Evolutionary conservation across 2,797 vertebrate genomes (phyloP).

Genomic region (Enteromius mattozi): DNA sequence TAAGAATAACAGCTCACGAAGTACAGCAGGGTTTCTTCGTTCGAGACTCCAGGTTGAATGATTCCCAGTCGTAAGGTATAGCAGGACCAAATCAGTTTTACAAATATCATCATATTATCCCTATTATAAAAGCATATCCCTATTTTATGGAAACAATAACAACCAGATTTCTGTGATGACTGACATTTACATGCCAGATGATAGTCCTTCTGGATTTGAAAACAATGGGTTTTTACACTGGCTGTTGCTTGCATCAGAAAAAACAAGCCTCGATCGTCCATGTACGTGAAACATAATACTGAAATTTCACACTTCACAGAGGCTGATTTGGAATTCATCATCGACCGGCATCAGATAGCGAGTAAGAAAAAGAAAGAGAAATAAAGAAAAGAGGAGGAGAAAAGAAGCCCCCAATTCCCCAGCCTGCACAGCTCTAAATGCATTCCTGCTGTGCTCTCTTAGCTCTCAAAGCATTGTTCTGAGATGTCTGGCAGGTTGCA

Average conservation of each 20-base stretch:
- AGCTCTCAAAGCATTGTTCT: slow-evolving; percentile 52
- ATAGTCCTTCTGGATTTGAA: background rate
- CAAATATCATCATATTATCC: background rate
- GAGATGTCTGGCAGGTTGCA: slow-evolving; percentile 47
- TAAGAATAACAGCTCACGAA: background rate
- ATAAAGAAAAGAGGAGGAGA: slow-evolving; percentile 3
- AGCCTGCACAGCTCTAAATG: slow-evolving; percentile 43
- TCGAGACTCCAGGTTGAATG: background rate
- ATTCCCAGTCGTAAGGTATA: background rate
- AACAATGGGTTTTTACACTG: slow-evolving; percentile 25
- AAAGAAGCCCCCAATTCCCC: slow-evolving; percentile 41
- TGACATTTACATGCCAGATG: slow-evolving; percentile 15
- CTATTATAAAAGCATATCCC: too few species aligned
- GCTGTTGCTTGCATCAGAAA: slow-evolving; percentile 38
- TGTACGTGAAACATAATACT: slow-evolving; percentile 30
- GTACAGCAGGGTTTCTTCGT: background rate
- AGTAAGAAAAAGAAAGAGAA: slow-evolving; percentile 27
- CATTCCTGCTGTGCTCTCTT: slow-evolving; percentile 39
- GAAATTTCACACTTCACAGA: slow-evolving; percentile 49
- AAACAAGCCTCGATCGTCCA: slow-evolving; percentile 17
- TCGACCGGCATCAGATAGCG: slow-evolving; percentile 6
- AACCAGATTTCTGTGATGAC: background rate
- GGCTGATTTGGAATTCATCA: slow-evolving; percentile 43
- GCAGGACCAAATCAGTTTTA: background rate
- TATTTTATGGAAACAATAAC: background rate